Conservation (phyloP, 2,113 vertebrate genomes). For the Platycercus adscitus region DNA sequence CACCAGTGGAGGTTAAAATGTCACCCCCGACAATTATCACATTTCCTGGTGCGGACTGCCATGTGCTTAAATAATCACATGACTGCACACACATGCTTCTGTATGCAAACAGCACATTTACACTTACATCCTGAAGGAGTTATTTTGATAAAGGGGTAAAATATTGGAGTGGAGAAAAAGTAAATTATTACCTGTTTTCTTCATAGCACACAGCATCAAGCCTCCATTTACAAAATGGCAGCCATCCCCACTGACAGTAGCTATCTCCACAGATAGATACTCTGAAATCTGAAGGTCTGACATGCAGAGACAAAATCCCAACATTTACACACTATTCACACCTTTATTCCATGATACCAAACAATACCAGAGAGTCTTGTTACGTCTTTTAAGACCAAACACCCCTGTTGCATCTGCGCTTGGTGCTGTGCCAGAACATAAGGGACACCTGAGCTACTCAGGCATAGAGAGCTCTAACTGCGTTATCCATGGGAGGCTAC, state of each 20-base stretch:
- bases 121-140: background rate
- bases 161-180: background rate
- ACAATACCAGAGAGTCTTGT: background rate
- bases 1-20: background rate
- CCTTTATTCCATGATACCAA: background rate
- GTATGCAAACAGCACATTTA: background rate
- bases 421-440: background rate
- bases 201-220: background rate
- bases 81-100: background rate
- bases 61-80: background rate
- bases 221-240: background rate
- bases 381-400: background rate
- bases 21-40: background rate
- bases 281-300: background rate
- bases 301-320: background rate
- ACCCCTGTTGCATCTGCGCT: fast-evolving
- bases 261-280: background rate
- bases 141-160: background rate
- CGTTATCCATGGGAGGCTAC: fast-evolving
- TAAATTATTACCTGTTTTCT: background rate
- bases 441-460: background rate
- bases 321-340: background rate
- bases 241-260: background rate
- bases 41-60: background rate
- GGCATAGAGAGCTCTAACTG: fast-evolving